These are phyloP conservation scores for Cheirogaleus medius DNA, from an alignment of 2,113 vertebrate species.

Conservation along the genomic window DNA sequence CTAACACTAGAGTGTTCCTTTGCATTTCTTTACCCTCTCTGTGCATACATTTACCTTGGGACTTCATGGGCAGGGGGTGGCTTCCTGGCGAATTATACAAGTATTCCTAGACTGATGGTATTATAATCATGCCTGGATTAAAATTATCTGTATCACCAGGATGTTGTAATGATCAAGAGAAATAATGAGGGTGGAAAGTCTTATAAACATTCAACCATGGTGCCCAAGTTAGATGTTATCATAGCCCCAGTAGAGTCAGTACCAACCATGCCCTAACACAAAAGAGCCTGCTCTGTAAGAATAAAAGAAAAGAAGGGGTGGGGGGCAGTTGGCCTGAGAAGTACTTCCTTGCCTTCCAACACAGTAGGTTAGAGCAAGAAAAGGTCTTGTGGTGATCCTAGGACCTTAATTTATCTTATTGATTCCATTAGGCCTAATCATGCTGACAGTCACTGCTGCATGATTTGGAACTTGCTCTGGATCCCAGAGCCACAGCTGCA, in stretches of 20 bases:
- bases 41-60: not conserved
- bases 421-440: not conserved
- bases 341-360: not conserved
- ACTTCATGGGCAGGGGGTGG: not conserved
- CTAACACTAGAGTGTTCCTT: not conserved
- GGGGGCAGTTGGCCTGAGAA: not conserved
- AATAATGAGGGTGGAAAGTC: not conserved
- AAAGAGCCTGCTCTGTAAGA: not conserved
- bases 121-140: not conserved
- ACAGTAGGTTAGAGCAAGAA: not conserved
- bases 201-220: not conserved
- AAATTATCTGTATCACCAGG: not conserved
- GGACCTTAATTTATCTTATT: not conserved
- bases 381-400: not conserved
- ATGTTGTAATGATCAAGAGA: not conserved
- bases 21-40: not conserved
- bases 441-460: not conserved
- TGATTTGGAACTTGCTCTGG: not conserved
- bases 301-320: not conserved
- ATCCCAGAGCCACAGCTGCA: not conserved
- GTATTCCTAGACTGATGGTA: not conserved
- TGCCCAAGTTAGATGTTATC: not conserved
- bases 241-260: not conserved
- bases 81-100: not conserved
- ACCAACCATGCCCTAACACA: not conserved